Conservation (phyloP, 2,797 vertebrate genomes). For the Periophthalmus magnuspinnatus region DNA sequence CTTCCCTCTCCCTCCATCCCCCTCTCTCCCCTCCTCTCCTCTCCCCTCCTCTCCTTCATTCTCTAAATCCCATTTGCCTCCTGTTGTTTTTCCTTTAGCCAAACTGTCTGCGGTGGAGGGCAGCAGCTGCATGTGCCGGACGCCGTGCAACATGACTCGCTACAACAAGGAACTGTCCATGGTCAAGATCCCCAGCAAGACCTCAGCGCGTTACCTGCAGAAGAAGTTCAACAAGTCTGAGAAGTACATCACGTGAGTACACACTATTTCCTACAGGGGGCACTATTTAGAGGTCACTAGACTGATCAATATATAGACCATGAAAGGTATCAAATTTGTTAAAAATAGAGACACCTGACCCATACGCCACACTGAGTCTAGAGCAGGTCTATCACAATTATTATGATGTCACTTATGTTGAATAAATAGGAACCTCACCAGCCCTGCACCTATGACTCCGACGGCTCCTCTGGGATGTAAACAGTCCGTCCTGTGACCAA, state of each 20-base stretch:
- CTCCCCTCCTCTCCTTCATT: not conserved
- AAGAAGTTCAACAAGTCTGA: conserved; percentile 99
- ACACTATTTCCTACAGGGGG: too few relatives aligned
- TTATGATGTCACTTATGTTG: too few relatives aligned
- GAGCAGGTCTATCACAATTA: too few relatives aligned
- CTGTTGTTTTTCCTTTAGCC: conserved; percentile 65
- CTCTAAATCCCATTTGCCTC: not conserved
- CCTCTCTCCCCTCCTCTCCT: conserved; percentile 20
- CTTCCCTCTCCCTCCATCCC: conserved; percentile 1
- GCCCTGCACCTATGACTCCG: too few relatives aligned
- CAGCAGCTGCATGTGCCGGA: conserved; percentile 91
- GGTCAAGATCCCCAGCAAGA: conserved; percentile 99
- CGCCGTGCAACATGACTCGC: conserved; percentile 95
- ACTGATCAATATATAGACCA: too few relatives aligned
- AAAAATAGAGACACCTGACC: too few relatives aligned
- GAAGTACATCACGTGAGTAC: conserved; percentile 95
- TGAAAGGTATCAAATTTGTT: too few relatives aligned
- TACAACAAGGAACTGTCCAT: conserved; percentile 99
- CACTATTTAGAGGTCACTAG: too few relatives aligned
- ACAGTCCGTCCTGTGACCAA: too few relatives aligned
- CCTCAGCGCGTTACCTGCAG: conserved; percentile 96
- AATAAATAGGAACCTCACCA: too few relatives aligned
- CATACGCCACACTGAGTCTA: too few relatives aligned
- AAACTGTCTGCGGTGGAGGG: conserved; percentile 90
- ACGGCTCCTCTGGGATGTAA: too few relatives aligned